phyloP scores from a whole-genome alignment of 2,888 invertebrate genomes.

The Drosophila histrio region DNA sequence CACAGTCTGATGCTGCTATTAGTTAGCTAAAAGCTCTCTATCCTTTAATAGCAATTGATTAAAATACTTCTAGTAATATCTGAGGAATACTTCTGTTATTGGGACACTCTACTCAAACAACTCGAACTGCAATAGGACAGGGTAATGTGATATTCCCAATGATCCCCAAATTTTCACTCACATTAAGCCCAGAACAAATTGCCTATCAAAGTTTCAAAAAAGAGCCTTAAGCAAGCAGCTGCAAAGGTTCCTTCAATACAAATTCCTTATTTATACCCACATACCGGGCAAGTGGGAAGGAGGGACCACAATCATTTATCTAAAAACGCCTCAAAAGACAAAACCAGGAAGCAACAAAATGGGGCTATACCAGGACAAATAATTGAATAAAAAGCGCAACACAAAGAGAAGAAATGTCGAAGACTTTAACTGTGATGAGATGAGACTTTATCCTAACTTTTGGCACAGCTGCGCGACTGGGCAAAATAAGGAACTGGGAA shows the following conservation, averaged over 20 bases:
- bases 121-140: constrained; percentile 5
- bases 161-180: constrained; percentile 56
- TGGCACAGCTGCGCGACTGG: constrained; percentile 53
- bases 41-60: neutral
- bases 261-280: constrained; percentile 22
- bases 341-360: constrained; percentile 17
- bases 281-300: neutral
- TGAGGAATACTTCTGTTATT: neutral
- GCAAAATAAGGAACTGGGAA: neutral
- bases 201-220: constrained; percentile 54
- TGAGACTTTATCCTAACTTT: constrained; percentile 62
- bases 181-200: constrained; percentile 51
- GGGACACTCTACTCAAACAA: constrained; percentile 1
- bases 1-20: too few species aligned
- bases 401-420: constrained; percentile 64
- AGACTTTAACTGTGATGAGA: constrained; percentile 54
- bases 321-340: constrained; percentile 32
- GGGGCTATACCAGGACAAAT: constrained; percentile 26
- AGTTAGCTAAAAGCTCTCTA: too few species aligned
- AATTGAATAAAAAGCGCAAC: constrained; percentile 56
- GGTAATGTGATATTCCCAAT: constrained; percentile 43
- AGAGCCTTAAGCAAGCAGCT: constrained; percentile 50
- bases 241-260: constrained; percentile 34
- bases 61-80: neutral
- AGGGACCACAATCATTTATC: constrained; percentile 57